These are phyloP conservation scores for Cataglyphis altisquamis DNA, from an alignment of 2,888 invertebrate genomes.

Conservation along the genomic window DNA sequence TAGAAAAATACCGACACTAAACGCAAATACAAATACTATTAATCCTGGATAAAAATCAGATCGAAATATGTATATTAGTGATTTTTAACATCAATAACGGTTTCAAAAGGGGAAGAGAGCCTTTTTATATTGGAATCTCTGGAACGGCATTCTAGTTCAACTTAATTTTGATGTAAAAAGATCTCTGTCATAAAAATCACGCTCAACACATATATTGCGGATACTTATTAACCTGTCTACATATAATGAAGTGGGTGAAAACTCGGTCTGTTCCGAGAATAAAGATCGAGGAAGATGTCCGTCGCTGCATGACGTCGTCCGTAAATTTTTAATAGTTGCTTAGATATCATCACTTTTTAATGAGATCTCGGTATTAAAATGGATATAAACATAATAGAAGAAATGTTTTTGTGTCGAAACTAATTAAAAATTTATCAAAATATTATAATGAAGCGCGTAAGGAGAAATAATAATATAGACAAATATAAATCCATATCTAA, in stretches of 20 bases:
- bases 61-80: background rate
- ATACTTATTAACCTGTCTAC: conserved; percentile 23
- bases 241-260: conserved; percentile 13
- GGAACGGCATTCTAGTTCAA: background rate
- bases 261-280: conserved; percentile 2
- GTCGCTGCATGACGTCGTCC: conserved; percentile 21
- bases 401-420: conserved; percentile 18
- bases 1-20: background rate
- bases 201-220: background rate
- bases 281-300: background rate
- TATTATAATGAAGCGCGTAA: background rate
- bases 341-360: background rate
- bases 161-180: background rate
- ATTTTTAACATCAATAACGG: background rate
- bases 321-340: conserved; percentile 13
- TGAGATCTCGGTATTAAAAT: background rate
- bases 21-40: background rate
- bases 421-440: background rate
- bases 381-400: background rate
- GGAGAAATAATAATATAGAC: background rate
- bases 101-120: background rate
- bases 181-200: conserved; percentile 12
- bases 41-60: background rate
- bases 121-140: background rate
- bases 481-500: background rate